These are phyloP conservation scores for Synanthedon andrenaeformis DNA, from an alignment of 2,888 invertebrate genomes.

Conservation along the genomic window DNA sequence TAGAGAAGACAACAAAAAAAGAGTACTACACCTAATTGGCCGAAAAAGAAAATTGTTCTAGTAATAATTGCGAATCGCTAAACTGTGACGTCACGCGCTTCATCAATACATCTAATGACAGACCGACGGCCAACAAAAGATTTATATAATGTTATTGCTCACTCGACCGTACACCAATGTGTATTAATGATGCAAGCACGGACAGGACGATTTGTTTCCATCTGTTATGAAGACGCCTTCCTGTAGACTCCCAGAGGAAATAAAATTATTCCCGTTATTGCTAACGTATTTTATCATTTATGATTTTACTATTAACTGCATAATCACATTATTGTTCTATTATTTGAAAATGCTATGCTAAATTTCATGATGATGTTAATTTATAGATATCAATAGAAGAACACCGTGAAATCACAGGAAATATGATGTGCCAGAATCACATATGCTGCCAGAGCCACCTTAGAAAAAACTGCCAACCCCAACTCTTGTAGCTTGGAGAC, in stretches of 20 bases:
- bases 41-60: background rate
- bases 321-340: too few relatives aligned
- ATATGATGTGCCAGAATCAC: too few relatives aligned
- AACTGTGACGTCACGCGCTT: conserved; percentile 18
- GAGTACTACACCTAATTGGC: too few relatives aligned
- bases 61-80: background rate
- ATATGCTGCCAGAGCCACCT: too few relatives aligned
- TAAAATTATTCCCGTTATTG: conserved; percentile 5
- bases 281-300: conserved; percentile 13
- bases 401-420: too few relatives aligned
- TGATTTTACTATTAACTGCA: background rate
- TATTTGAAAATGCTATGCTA: too few relatives aligned
- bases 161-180: conserved; percentile 50
- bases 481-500: too few relatives aligned
- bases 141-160: conserved; percentile 13
- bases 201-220: conserved; percentile 46
- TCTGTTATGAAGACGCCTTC: conserved; percentile 43
- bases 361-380: too few relatives aligned
- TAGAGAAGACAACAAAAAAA: too few relatives aligned
- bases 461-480: too few relatives aligned
- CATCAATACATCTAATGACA: conserved; percentile 54
- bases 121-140: conserved; percentile 30
- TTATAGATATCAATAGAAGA: too few relatives aligned
- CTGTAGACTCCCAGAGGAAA: conserved; percentile 22
- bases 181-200: conserved; percentile 55